Conservation (phyloP, 2,888 invertebrate genomes). For the Drosophila gaucha region DNA sequence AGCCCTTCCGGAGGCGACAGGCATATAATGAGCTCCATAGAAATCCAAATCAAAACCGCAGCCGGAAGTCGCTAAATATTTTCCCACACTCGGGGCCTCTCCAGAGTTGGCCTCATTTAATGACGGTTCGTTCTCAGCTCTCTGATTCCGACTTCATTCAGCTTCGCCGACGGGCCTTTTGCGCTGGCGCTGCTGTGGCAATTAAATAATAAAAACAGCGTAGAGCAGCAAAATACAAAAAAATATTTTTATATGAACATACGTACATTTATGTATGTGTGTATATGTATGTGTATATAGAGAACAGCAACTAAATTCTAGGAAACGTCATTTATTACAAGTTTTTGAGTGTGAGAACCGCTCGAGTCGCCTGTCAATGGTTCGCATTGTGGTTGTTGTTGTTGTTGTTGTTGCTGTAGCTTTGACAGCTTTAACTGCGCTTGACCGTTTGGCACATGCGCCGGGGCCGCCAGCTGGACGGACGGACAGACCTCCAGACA, state of each 20-base stretch:
- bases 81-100: constrained; percentile 76
- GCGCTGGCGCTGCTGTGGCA: constrained; percentile 76
- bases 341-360: constrained; percentile 76
- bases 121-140: constrained; percentile 53
- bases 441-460: constrained; percentile 80
- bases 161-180: constrained; percentile 45
- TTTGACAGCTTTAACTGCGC: constrained; percentile 79
- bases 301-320: constrained; percentile 62
- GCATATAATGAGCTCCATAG: constrained; percentile 48
- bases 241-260: constrained; percentile 12
- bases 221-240: constrained; percentile 30
- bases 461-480: constrained; percentile 48
- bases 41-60: constrained; percentile 64
- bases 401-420: constrained; percentile 36
- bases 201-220: constrained; percentile 73
- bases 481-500: constrained; percentile 58
- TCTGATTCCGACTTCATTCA: constrained; percentile 38
- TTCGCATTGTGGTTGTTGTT: constrained; percentile 57
- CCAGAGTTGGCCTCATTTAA: constrained; percentile 73
- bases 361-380: constrained; percentile 72
- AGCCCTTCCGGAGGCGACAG: constrained; percentile 61
- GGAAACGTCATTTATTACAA: constrained; percentile 80
- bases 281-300: background rate
- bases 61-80: constrained; percentile 82
- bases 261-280: background rate